Base-by-base conservation (phyloP, 2,888 invertebrate genomes). In the Diplolepis rosae region DNA sequence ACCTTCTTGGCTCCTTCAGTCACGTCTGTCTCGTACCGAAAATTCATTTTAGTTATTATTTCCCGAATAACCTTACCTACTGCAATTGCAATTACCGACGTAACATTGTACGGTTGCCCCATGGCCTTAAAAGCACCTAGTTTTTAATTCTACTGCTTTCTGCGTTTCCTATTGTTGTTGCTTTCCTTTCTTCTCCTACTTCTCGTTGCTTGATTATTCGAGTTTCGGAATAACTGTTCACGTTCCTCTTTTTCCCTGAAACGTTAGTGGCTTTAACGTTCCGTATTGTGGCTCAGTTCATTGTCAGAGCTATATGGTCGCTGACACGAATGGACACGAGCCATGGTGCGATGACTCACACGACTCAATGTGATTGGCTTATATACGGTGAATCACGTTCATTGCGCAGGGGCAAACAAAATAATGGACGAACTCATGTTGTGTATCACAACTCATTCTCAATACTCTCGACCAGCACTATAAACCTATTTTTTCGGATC, bases 261-360 rank as follows among this genome's bases (percentile, higher is more conserved):
- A 42, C 5, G n/a, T 42, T 42, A n/a, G n/a, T 42, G 39, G 15
- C 39, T n/a, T n/a, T 39, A 13, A n/a, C n/a, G 39, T 42, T n/a
- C 15, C n/a, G 3, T 15, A 5, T 11, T 42, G n/a, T 42, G n/a
- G 39, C 39, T 15, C 39, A n/a, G 4, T n/a, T 42, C 39, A n/a
- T 4, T 42, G n/a, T 42, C 39, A n/a, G 39, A 5, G 15, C 35
- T 35, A 70, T 70, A 72, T 70, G 71, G 52, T 78, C 74, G 75
- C 69, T 76, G 72, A 74, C 74, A 73, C 72, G 78, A 79, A 74
- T 68, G 75, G 72, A 74, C 74, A 73, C 72, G 78, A 79, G 74
- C 77, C 76, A 71, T 68, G 48, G 45, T 32, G 65, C 72, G 75
- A 76, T 80, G 80, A 80, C 74, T 80, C 80, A 81, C 39, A 42